Evolutionary conservation across 1,140 invertebrate species (phyloP), one percentile per base, ranked within the genome.

Genomic region (Sesamia nonagrioides): DNA sequence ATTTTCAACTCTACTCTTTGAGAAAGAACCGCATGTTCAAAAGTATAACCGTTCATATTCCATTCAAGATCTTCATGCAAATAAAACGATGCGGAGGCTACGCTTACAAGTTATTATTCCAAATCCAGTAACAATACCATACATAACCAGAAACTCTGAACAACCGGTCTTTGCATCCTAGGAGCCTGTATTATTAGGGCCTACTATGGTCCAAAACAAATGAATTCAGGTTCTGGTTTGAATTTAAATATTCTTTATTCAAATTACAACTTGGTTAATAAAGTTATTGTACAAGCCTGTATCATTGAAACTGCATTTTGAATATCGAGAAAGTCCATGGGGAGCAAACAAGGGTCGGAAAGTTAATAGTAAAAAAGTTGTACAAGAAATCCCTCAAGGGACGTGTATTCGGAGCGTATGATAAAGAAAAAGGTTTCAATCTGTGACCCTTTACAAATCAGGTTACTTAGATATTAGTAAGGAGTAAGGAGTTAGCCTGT

Each of bases 381-480:
- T 37, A 61, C 37, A 40, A 61, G 60, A 40, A 61, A 17, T 37
- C 35, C 33, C 8, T 8, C 13, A 61, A n/a, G 33, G 60, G n/a
- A 37, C 17, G 15, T 61, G 58, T 60, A 60, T 17, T 54, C 3
- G 52, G 52, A 54, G 21, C 52, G 9, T 18, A 40, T 40, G 60
- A 61, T 61, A 17, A 17, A 9, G 60, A n/a, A 37, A 40, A 40
- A 40, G 60, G 33, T 40, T 37, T 37, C 35, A 61, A 17, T 40
- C 33, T 61, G 60, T 61, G 60, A 61, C 60, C 60, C 60, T 61
- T 61, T 37, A n/a, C 60, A 61, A 61, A 61, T 61, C 60, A 61
- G 15, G 60, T 61, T 61, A 61, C n/a, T 27, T 27, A 27, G 60
- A 61, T 9, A 6, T 61, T 42, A 9, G 3, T 42, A 9, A 8